Evolutionary conservation across 2,888 invertebrate species (phyloP).

Genomic region (Boloria euphrosyne): DNA sequence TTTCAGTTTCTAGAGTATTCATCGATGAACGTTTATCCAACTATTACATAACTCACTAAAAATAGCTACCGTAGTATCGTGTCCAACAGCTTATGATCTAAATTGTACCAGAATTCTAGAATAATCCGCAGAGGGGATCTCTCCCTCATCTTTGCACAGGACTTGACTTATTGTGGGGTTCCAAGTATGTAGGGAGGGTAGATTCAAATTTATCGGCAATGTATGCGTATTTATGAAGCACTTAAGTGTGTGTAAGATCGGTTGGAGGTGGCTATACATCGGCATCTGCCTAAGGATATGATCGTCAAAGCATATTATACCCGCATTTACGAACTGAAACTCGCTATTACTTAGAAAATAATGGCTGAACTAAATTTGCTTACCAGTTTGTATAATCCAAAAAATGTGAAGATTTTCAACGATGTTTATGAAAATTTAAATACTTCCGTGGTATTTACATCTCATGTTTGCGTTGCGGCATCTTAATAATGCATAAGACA

Average conservation of each 20-base stretch:
- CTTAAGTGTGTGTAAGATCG: constrained; percentile 36
- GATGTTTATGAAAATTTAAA: no score
- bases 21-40: no score
- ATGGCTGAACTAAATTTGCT: no score
- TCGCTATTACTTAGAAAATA: no score
- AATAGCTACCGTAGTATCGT: no score
- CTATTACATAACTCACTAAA: no score
- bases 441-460: no score
- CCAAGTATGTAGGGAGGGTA: constrained; percentile 29
- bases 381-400: background rate
- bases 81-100: constrained; percentile 5
- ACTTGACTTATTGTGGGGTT: constrained; percentile 38
- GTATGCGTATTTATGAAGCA: constrained; percentile 38
- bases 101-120: constrained; percentile 19
- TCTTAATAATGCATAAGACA: no score
- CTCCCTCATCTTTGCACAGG: constrained; percentile 37
- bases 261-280: constrained; percentile 17
- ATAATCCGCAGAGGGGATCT: constrained; percentile 32
- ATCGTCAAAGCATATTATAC: constrained; percentile 7
- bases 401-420: no score
- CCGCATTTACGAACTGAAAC: no score
- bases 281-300: constrained; percentile 19
- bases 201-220: constrained; percentile 33
- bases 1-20: no score
- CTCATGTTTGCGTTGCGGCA: no score